Base-by-base conservation (phyloP, 2,888 invertebrate species). In the Trichopoda pennipes region DNA sequence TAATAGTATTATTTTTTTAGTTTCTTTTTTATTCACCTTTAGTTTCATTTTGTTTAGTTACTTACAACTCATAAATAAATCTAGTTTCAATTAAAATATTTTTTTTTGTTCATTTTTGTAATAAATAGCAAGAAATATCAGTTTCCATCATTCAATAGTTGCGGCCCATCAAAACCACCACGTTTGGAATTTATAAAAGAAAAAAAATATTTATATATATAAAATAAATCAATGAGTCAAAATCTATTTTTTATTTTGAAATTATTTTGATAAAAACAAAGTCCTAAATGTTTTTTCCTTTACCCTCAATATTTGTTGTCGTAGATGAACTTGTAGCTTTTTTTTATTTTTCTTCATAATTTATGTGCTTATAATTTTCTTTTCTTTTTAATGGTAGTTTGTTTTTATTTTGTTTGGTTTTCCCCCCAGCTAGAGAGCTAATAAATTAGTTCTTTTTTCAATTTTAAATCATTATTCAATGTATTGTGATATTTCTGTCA, bases 131-230 rank as follows among this genome's bases (percentile, higher is more conserved):
- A 77, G 86, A 87, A 88, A 90, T 90, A 90, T 90, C 88, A 89
- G 87, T 90, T 90, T 91, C 91, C 91, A 91, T 90, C 91, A 91
- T 91, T 91, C 75, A 79, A 88, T 88, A 90, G 89, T 91, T 82
- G 91, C 90, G 91, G 91, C 91, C 91, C 91, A 91, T 90, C 89
- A 88, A 87, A 73, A 80, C 68, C 66, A 83, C 73, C 61, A 64
- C 61, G 63, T 78, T 78, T 69, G 73, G 73, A 80, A 74, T 63
- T n/a, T 55, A 69, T 55, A 73, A 21, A 44, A 81, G 21, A 80
- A 69, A 72, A 4, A 51, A 51, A 66, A 66, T n/a, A n/a, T n/a
- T n/a, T n/a, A n/a, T n/a, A n/a, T n/a, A n/a, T n/a, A n/a, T n/a
- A n/a, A n/a, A 35, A 51, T 21, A 63, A 63, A 60, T n/a, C n/a